Evolutionary conservation across 2,888 invertebrate species (phyloP).

Genomic region (Scotopteryx bipunctaria): DNA sequence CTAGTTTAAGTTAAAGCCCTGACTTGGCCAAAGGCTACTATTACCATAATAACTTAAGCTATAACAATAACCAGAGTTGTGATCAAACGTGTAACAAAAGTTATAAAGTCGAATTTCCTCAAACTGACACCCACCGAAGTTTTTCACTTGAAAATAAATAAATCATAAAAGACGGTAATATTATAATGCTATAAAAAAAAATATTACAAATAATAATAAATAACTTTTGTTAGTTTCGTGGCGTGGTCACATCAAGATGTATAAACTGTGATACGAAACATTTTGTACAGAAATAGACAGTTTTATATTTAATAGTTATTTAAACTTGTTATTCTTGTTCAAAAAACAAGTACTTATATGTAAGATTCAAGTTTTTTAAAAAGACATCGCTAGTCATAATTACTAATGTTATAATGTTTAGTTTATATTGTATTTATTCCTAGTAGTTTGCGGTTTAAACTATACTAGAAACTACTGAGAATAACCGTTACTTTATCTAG

Average conservation of each 20-base stretch:
- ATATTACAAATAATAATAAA: no score
- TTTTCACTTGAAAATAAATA: no score
- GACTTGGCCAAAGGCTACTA: no score
- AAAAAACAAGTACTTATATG: no score
- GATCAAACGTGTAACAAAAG: no score
- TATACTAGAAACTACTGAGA: background rate
- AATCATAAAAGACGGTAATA: background rate
- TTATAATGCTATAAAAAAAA: no score
- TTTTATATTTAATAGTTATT: background rate
- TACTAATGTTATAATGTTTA: background rate
- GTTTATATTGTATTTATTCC: background rate
- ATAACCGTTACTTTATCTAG: background rate
- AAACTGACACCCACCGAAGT: conserved; percentile 2
- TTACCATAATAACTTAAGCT: no score
- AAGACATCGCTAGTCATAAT: conserved; percentile 2
- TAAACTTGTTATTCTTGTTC: background rate
- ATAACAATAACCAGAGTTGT: no score
- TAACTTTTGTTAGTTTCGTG: no score
- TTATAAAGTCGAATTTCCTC: no score
- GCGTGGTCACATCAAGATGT: background rate
- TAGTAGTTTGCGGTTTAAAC: background rate
- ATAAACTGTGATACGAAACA: conserved; percentile 5
- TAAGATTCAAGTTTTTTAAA: background rate
- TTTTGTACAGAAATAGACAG: background rate
- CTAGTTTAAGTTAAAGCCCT: no score